phyloP scores from a whole-genome alignment of 92 coral and sea anemone species.

The Epizoanthus rinbou region DNA sequence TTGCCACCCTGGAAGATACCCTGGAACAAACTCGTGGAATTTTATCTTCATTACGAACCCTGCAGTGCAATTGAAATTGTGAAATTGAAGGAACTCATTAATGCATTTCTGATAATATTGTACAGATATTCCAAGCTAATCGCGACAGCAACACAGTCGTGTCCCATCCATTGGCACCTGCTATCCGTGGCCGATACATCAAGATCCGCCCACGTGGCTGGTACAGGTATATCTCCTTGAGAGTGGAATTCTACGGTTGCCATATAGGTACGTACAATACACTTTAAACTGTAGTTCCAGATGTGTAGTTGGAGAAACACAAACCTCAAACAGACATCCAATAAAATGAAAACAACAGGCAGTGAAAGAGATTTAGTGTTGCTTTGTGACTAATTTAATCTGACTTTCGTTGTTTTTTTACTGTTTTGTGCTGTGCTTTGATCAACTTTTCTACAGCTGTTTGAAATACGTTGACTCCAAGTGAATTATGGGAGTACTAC shows the following conservation, averaged over 20 bases:
- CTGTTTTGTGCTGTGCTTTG: too few relatives aligned
- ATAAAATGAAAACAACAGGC: background rate
- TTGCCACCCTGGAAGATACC: too few relatives aligned
- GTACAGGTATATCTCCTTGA: slow-evolving; percentile 81
- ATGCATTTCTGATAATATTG: too few relatives aligned
- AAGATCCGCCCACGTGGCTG: slow-evolving; percentile 76
- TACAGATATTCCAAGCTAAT: slow-evolving; percentile 74
- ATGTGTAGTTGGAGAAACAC: background rate
- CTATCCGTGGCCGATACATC: slow-evolving; percentile 63
- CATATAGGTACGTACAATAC: slow-evolving; percentile 46
- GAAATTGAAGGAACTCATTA: background rate
- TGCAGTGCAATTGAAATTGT: background rate
- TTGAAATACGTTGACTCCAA: too few relatives aligned
- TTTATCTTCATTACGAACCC: too few relatives aligned
- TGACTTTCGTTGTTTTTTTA: too few relatives aligned
- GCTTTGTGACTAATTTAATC: too few relatives aligned
- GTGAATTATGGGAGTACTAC: too few relatives aligned
- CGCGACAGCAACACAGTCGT: slow-evolving; percentile 76
- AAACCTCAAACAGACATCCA: background rate
- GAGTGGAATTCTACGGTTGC: slow-evolving; percentile 82
- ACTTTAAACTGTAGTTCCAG: background rate
- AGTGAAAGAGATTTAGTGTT: too few relatives aligned
- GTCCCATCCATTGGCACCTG: slow-evolving; percentile 62
- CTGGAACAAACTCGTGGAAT: too few relatives aligned
- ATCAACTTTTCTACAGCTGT: too few relatives aligned